Percentiles rank a stretch among this genome's conserved stretches.
These are phyloP conservation scores for Siphonodentalium dalli DNA, from an alignment of 2,888 invertebrate species.

Conservation along the genomic window DNA sequence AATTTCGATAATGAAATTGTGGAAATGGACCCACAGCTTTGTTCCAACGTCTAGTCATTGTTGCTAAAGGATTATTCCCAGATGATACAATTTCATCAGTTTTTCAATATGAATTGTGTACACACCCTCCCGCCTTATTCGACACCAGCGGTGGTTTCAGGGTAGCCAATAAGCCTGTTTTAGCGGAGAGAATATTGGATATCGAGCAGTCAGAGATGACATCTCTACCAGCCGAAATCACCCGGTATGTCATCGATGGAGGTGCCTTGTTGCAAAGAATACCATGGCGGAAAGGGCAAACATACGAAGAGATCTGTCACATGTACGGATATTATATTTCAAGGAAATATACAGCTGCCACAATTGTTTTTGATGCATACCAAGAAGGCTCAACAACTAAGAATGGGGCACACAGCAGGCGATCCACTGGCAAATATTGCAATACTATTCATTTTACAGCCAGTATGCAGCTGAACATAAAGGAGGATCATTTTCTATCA, in stretches of 20 bases:
- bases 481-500: slow-evolving; percentile 30
- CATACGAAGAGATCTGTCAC: slow-evolving; percentile 11
- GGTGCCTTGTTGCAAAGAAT: slow-evolving; percentile 23
- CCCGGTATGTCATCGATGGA: slow-evolving; percentile 22
- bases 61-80: slow-evolving; percentile 1
- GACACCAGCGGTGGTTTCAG: slow-evolving; percentile 10
- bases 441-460: too few relatives aligned
- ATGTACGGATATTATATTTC: slow-evolving; percentile 6
- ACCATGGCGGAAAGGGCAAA: slow-evolving; percentile 22
- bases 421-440: too few relatives aligned
- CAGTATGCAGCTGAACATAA: slow-evolving; percentile 6
- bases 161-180: slow-evolving; percentile 17
- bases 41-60: slow-evolving; percentile 5
- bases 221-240: background rate
- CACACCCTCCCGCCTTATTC: slow-evolving; percentile 24
- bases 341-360: background rate
- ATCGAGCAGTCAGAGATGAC: slow-evolving; percentile 4
- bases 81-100: slow-evolving; percentile 5
- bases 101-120: slow-evolving; percentile 14
- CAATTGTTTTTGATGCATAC: slow-evolving; percentile 26
- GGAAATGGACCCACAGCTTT: slow-evolving; percentile 17
- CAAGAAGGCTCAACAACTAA: slow-evolving; percentile 18
- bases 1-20: background rate
- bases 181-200: slow-evolving; percentile 21
- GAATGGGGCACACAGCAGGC: slow-evolving; percentile 12